Base-by-base conservation (phyloP, 1,140 invertebrate genomes). In the Phthorimaea operculella region DNA sequence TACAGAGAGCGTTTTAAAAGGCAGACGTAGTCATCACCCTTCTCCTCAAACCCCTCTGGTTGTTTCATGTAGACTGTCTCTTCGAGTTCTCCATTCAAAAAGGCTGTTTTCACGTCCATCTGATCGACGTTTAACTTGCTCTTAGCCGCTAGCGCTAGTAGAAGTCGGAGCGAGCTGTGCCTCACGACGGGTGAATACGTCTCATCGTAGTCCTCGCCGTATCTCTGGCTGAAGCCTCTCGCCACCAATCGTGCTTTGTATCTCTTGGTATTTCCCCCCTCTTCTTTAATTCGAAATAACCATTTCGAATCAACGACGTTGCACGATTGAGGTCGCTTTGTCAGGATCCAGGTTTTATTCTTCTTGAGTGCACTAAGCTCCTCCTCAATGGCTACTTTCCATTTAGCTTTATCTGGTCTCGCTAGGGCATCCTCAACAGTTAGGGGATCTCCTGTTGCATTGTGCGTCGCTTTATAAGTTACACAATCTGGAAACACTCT, bases 181-280 rank as follows among this genome's bases (percentile, higher is more conserved):
- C 72, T 51, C 14, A 70, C 64, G 33, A 82, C 71, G 17, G 81
- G 76, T 49, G 79, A 54, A 64, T 68, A 81, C 3, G 66, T 75
- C 64, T 85, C 77, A 21, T 66, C 17, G 62, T 70, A 83, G 62
- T 84, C 75, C 18, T 78, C 65, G 15, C 64, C 72, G 50, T 57
- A 34, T 53, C 59, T 60, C 54, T 78, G 72, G 14, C 54, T 51
- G 59, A 54, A 79, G 7, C 79, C 73, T 60, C 67, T 66, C 14
- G 68, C 76, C 36, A 86, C 78, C 50, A 86, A 64, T 48, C 83
- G 51, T 42, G 86, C 78, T 57, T 83, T 85, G 52, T 69, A 78
- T 54, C 59, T 53, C 11, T 63, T 61, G 33, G 66, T 54, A 1
- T 68, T 47, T 49, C 63, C 64, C 11, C 49, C 28, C 3, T 44